Conservation (phyloP, 2,113 vertebrate species). For the Neomonachus schauinslandi region DNA sequence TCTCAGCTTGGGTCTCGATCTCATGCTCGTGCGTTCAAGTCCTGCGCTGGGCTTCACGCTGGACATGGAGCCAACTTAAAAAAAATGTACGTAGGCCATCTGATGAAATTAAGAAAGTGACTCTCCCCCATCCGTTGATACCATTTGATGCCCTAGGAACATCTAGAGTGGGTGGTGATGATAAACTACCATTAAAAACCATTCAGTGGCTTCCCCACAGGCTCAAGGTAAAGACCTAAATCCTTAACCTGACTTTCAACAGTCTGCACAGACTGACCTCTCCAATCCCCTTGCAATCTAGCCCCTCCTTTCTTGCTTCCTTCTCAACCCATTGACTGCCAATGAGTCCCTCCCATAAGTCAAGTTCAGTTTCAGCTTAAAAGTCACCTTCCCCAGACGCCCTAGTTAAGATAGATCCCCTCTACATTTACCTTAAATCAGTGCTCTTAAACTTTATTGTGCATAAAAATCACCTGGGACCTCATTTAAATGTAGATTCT, state of each 20-base stretch:
- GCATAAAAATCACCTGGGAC: background rate
- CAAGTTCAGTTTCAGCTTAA: background rate
- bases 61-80: background rate
- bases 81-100: background rate
- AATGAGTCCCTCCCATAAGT: background rate
- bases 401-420: background rate
- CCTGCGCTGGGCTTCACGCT: background rate
- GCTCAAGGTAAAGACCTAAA: background rate
- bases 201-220: background rate
- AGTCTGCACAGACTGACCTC: background rate
- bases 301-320: background rate
- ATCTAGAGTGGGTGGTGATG: background rate
- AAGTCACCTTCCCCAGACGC: background rate
- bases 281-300: rapidly evolving
- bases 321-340: background rate
- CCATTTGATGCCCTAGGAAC: background rate
- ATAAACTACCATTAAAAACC: background rate
- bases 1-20: background rate
- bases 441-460: background rate
- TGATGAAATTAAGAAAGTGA: background rate
- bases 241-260: background rate
- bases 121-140: background rate
- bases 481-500: background rate
- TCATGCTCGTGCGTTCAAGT: background rate
- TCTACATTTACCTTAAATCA: background rate